These are phyloP conservation scores for Macrosoma leucophasiata DNA, from an alignment of 2,888 invertebrate genomes.

Conservation along the genomic window DNA sequence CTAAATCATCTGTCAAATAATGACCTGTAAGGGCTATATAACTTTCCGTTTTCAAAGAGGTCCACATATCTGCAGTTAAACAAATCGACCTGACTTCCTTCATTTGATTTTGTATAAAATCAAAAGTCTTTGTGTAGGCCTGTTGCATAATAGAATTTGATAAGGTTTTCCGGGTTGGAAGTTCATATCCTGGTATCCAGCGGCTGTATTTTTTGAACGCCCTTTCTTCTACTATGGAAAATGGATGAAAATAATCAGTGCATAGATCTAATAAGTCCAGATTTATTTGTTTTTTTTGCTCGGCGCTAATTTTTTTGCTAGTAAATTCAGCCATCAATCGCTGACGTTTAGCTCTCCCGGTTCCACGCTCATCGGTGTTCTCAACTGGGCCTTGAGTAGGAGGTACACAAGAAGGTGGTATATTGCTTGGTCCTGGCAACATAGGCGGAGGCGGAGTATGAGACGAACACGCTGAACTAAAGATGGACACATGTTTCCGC, in stretches of 20 bases:
- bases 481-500: conserved; percentile 3
- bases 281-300: conserved; percentile 6
- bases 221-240: conserved; percentile 28
- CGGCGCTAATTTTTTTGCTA: conserved; percentile 5
- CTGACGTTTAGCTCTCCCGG: conserved; percentile 1
- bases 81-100: conserved; percentile 13
- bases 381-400: too few relatives aligned
- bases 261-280: conserved; percentile 16
- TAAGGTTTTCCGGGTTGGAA: conserved; percentile 26
- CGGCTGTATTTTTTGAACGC: conserved; percentile 23
- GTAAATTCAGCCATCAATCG: neutral
- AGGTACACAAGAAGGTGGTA: too few relatives aligned
- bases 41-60: conserved; percentile 21
- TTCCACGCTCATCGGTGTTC: conserved; percentile 1
- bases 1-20: conserved; percentile 16
- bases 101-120: conserved; percentile 2
- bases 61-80: conserved; percentile 24
- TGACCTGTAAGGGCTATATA: conserved; percentile 24
- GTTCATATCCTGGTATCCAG: conserved; percentile 27
- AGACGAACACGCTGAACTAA: too few relatives aligned
- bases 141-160: conserved; percentile 18
- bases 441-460: too few relatives aligned
- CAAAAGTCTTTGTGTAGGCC: conserved; percentile 6
- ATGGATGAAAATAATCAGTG: conserved; percentile 25
- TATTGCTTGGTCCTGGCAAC: too few relatives aligned